phyloP scores from a whole-genome alignment of 2,113 vertebrate genomes.

The Serinus canaria region DNA sequence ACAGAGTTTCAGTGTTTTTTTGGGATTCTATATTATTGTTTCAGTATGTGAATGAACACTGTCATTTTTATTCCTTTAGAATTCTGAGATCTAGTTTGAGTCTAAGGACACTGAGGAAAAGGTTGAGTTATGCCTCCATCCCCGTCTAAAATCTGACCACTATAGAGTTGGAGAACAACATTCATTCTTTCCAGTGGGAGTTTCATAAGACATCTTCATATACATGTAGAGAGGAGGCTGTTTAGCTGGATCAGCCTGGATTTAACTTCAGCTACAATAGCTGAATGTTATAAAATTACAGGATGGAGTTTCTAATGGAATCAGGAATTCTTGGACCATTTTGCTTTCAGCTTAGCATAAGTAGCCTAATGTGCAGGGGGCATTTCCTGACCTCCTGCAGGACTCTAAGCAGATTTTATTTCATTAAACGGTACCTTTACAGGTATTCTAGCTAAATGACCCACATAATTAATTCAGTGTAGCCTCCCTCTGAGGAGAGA shows the following conservation, averaged over 20 bases:
- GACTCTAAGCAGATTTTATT: neutral
- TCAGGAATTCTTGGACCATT: neutral
- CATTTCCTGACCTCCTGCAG: neutral
- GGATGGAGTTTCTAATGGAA: neutral
- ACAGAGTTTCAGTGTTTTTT: neutral
- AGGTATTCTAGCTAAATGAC: neutral
- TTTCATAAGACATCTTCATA: neutral
- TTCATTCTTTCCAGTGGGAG: neutral
- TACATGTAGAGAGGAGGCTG: neutral
- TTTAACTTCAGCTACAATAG: neutral
- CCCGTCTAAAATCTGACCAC: neutral
- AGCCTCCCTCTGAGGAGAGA: neutral
- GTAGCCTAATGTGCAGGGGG: neutral
- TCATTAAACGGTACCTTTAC: neutral
- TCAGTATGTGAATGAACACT: neutral
- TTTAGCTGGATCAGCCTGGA: neutral
- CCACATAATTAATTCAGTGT: neutral
- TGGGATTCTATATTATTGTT: neutral
- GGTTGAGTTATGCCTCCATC: rapidly evolving
- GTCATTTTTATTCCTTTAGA: neutral
- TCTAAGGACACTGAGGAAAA: neutral
- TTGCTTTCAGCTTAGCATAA: neutral
- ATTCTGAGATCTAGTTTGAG: neutral
- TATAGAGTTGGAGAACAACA: neutral
- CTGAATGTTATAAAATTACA: neutral